Evolutionary conservation across 2,797 vertebrate species (phyloP), one percentile per base, ranked within the genome.

Genomic region (Centroberyx gerrardi): DNA sequence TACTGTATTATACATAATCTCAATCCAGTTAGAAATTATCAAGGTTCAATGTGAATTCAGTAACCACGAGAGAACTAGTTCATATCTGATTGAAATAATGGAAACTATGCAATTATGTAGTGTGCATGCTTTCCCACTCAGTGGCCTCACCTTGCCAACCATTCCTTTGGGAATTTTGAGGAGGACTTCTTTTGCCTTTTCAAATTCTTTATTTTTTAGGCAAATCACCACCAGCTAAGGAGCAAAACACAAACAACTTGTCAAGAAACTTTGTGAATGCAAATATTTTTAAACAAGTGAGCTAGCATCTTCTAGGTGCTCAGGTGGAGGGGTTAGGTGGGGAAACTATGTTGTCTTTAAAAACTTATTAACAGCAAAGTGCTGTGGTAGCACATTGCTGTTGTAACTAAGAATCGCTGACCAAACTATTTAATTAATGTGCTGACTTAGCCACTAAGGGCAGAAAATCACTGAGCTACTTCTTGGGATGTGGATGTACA

Each of bases 141-240:
- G 18, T n/a, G 0, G 48, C 56, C 85, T 92, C 80, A 95, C 95
- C 91, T 93, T 94, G 8, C 85, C 89, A 22, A 81, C 68, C 61
- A 76, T 72, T 51, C 73, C 40, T 75, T 71, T 78, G 3, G 93
- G 84, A 54, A 95, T 49, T 80, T 85, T 87, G 1, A 27, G 70
- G 38, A 95, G 62, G 40, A 89, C 49, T 15, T 90, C 71, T 33
- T 90, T 81, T 7, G 95, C 95, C 82, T 85, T 91, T 14, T 87
- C 88, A 89, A 94, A 95, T 12, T 87, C 12, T 0, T 54, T 68
- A 51, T 90, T 88, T 72, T 90, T 93, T 8, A 96, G 92, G 3
- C 90, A 92, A 51, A 91, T 59, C n/a, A 61, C 66, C 36, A 96
- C 74, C 5, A 93, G 77, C 95, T 96, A 60, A 54, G 79, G 18